These are phyloP conservation scores for Zaprionus lineosus DNA, from an alignment of 2,888 invertebrate species.

Conservation along the genomic window DNA sequence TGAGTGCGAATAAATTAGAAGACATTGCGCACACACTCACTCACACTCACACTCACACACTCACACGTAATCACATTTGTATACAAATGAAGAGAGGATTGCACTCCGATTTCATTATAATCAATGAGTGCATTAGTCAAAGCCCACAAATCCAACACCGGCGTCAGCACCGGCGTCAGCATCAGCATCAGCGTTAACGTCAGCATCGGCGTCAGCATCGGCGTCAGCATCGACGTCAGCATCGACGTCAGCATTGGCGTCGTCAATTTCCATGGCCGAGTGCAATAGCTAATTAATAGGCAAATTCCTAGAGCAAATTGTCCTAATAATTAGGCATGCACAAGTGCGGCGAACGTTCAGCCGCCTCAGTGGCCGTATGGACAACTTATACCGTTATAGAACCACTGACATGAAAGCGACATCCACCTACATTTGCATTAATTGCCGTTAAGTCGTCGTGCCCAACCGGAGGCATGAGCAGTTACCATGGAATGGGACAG, in stretches of 20 bases:
- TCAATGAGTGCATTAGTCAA: conserved; percentile 73
- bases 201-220: conserved; percentile 30
- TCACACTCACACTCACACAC: not conserved
- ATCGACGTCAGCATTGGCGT: conserved; percentile 26
- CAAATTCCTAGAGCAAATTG: conserved; percentile 75
- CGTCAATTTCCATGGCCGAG: conserved; percentile 37
- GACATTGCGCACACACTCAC: conserved; percentile 20
- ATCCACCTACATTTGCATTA: conserved; percentile 75
- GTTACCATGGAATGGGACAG: not conserved
- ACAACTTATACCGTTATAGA: not conserved
- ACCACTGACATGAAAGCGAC: conserved; percentile 8
- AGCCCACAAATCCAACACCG: conserved; percentile 58
- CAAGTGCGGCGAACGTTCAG: conserved; percentile 61
- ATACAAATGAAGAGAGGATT: conserved; percentile 5
- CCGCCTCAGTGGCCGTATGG: not conserved
- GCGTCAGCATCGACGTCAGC: conserved; percentile 37
- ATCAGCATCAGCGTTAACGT: too few relatives aligned
- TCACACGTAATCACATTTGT: not conserved
- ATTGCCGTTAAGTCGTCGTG: conserved; percentile 69
- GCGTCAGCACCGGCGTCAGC: conserved; percentile 24
- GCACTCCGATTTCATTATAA: conserved; percentile 71
- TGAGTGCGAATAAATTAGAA: conserved; percentile 65
- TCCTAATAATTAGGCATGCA: conserved; percentile 76
- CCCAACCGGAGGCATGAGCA: conserved; percentile 21
- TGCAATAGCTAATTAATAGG: conserved; percentile 74